Evolutionary conservation across 2,113 vertebrate genomes (phyloP), one percentile per base, ranked within the genome.

Genomic region (Vidua macroura): DNA sequence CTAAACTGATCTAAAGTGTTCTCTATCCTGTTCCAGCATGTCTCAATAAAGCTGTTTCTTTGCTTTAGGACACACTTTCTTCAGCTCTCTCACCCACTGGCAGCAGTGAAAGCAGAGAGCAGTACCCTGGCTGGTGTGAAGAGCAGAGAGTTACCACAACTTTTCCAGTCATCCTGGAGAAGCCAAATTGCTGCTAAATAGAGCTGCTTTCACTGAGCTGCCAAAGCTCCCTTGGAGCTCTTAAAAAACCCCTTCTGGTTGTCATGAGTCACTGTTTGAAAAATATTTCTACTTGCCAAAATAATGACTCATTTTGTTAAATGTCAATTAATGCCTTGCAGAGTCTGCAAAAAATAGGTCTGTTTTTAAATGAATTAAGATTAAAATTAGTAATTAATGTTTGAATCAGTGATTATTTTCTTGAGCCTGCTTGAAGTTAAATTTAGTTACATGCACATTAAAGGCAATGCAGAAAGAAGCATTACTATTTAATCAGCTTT

Each of bases 401-500:
- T 96, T 91, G 82, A 92, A 91, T 66, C 83, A 44, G 58, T 73
- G 68, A 96, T 90, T 95, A 94, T 94, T 95, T 93, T 95, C 83
- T 86, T 82, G 78, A 97, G 93, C 86, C 93, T 89, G 70, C 86
- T 86, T 95, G 95, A 96, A 97, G 96, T 89, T 76, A 92, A 90
- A 94, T 93, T 94, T 95, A 44, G 79, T 83, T 82, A 69, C 88
- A 91, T 91, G 86, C 77, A 79, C 86, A 92, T 88, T 30, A 83
- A 95, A 90, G 78, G 86, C 93, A 82, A 48, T 62, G 81, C 44
- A 49, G 63, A 87, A 86, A 92, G 58, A 94, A 76, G 91, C 64
- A 92, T 95, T 91, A 95, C 95, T 95, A 94, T 88, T 96, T 95
- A 94, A 97, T 91, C 93, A 97, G 92, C 73, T 95, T 95, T 92